Conservation (phyloP, 1,140 invertebrate species). For the Heterodera schachtii region DNA sequence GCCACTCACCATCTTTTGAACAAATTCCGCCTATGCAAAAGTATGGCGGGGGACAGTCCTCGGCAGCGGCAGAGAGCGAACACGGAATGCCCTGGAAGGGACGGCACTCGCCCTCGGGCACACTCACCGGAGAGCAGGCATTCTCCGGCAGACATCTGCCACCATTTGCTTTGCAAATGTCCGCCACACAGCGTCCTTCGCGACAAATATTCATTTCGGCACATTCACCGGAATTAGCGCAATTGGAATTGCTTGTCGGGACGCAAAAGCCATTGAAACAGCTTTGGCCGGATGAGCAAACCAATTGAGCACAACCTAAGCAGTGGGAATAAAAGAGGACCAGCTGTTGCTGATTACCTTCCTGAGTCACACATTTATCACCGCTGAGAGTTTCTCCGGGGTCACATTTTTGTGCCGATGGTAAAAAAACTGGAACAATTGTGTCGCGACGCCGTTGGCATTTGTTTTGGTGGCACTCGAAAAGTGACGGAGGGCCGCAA, state of each 20-base stretch:
- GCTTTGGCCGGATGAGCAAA: slow-evolving; percentile 49
- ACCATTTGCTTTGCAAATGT: slow-evolving; percentile 40
- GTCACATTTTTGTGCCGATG: slow-evolving; percentile 37
- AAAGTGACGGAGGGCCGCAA: slow-evolving; percentile 51
- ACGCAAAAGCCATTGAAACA: slow-evolving; percentile 59
- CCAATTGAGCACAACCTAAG: slow-evolving; percentile 54
- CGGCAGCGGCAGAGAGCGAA: slow-evolving; percentile 31
- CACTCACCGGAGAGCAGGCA: slow-evolving; percentile 38
- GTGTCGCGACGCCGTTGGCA: slow-evolving; percentile 40
- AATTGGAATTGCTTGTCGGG: slow-evolving; percentile 28
- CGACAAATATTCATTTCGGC: slow-evolving; percentile 41
- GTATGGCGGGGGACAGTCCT: slow-evolving; percentile 50
- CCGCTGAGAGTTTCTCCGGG: slow-evolving; percentile 40
- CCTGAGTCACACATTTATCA: slow-evolving; percentile 52
- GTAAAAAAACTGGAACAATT: slow-evolving; percentile 4
- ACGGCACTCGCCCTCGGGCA: slow-evolving; percentile 56
- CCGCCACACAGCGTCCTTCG: slow-evolving; percentile 33
- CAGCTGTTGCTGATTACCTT: slow-evolving; percentile 34
- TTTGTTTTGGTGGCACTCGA: slow-evolving; percentile 52
- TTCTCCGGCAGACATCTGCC: slow-evolving; percentile 47
- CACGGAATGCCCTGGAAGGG: slow-evolving; percentile 38
- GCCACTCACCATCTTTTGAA: slow-evolving; percentile 45
- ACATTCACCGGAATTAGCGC: slow-evolving; percentile 30
- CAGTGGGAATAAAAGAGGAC: slow-evolving; percentile 26
- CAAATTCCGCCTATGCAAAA: slow-evolving; percentile 57